Conservation (phyloP, 2,888 invertebrate species). For the Boloria euphrosyne region DNA sequence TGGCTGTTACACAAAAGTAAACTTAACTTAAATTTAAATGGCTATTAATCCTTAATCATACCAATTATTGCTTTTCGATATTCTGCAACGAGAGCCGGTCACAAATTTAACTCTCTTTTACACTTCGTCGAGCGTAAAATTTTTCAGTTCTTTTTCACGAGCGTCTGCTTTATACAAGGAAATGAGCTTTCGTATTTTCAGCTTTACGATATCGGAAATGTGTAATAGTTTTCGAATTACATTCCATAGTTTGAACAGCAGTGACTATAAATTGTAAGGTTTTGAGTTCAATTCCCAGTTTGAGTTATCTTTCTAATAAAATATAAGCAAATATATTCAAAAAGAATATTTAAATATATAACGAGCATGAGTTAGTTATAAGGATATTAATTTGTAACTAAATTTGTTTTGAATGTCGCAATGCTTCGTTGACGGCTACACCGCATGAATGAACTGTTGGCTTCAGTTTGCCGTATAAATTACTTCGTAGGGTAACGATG, state of each 20-base stretch:
- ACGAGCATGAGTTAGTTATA: conserved; percentile 4
- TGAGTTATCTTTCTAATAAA: too few species aligned
- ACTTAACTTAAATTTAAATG: conserved; percentile 1
- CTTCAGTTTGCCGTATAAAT: conserved; percentile 21
- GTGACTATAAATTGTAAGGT: too few species aligned
- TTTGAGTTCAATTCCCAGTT: too few species aligned
- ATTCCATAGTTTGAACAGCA: too few species aligned
- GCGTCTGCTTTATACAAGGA: conserved; percentile 13
- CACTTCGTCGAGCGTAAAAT: conserved; percentile 11
- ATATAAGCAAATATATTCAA: too few species aligned
- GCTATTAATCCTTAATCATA: conserved; percentile 1
- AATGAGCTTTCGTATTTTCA: conserved; percentile 1
- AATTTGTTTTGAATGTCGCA: conserved; percentile 16
- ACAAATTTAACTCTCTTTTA: conserved; percentile 9
- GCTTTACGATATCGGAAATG: neutral
- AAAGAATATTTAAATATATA: neutral
- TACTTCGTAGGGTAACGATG: conserved; percentile 23
- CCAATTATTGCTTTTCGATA: conserved; percentile 12
- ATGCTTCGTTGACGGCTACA: conserved; percentile 16
- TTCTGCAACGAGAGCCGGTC: neutral
- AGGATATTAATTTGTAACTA: conserved; percentile 8
- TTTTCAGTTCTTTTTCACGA: conserved; percentile 6
- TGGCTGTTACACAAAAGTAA: neutral
- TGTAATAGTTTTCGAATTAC: neutral
- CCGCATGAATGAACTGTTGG: conserved; percentile 26